Conservation (phyloP, 2,888 invertebrate genomes). For the Hartigia nigra region DNA sequence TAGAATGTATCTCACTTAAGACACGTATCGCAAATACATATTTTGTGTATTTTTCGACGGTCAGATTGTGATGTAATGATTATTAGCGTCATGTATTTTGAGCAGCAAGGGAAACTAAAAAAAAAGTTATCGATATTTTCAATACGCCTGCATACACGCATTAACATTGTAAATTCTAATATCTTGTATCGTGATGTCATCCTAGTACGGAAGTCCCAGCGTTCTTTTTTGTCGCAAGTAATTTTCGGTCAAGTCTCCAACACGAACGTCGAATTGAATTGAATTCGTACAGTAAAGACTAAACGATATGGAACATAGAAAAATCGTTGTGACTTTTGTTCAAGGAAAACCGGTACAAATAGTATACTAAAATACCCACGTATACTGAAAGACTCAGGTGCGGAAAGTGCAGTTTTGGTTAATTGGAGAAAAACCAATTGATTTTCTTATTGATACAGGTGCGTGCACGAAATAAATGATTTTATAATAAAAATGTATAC, state of each 20-base stretch:
- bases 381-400: slow-evolving; percentile 65
- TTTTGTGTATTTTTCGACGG: slow-evolving; percentile 20
- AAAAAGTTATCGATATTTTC: slow-evolving; percentile 59
- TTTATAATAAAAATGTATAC: not conserved
- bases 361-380: slow-evolving; percentile 46
- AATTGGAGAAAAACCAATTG: slow-evolving; percentile 40
- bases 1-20: slow-evolving; percentile 1
- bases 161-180: slow-evolving; percentile 12
- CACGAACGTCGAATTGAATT: not conserved
- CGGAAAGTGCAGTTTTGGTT: slow-evolving; percentile 47
- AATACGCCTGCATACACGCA: slow-evolving; percentile 56
- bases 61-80: slow-evolving; percentile 16
- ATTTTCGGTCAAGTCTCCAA: not conserved
- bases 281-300: not conserved
- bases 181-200: slow-evolving; percentile 3
- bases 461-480: not conserved
- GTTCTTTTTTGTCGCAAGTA: not conserved
- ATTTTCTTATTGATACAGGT: not conserved
- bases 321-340: not conserved
- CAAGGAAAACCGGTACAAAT: not conserved
- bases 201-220: not conserved
- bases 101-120: slow-evolving; percentile 18
- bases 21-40: slow-evolving; percentile 17
- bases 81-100: slow-evolving; percentile 10
- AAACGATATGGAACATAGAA: not conserved